Percentiles rank a stretch among this genome's conserved stretches.
Evolutionary conservation across 2,888 invertebrate species (phyloP).

Genomic region (Geotrupes spiniger): DNA sequence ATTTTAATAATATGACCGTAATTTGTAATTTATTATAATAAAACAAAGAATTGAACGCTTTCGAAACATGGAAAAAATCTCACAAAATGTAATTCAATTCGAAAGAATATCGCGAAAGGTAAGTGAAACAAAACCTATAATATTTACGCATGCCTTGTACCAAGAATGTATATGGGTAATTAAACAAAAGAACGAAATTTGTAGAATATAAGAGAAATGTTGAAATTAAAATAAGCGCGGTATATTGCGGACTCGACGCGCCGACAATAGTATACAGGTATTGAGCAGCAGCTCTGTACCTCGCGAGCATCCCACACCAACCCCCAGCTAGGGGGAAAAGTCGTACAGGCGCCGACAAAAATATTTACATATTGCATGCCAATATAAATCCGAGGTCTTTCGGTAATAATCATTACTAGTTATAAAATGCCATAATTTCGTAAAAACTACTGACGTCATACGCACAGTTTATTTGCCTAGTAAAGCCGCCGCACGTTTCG

Average conservation of each 20-base stretch:
- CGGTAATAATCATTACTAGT: background rate
- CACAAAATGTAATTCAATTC: too few species aligned
- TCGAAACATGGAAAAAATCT: too few species aligned
- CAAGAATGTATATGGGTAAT: background rate
- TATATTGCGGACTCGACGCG: slow-evolving; percentile 42
- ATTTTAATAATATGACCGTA: too few species aligned
- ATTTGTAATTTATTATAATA: too few species aligned
- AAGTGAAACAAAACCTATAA: too few species aligned
- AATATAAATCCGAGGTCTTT: slow-evolving; percentile 43
- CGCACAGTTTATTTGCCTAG: too few species aligned
- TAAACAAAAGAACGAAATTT: slow-evolving; percentile 8
- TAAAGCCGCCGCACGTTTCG: too few species aligned
- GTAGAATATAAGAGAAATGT: slow-evolving; percentile 16
- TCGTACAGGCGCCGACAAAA: slow-evolving; percentile 55
- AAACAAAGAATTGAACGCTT: too few species aligned
- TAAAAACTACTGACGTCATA: too few species aligned
- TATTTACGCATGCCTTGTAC: too few species aligned
- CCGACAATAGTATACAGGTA: slow-evolving; percentile 46
- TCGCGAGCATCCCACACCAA: slow-evolving; percentile 41
- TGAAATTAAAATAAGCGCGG: slow-evolving; percentile 17
- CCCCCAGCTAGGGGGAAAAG: slow-evolving; percentile 47
- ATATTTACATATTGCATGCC: slow-evolving; percentile 51
- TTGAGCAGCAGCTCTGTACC: slow-evolving; percentile 42
- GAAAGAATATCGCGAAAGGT: too few species aligned
- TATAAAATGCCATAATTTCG: background rate